Evolutionary conservation across 2,888 invertebrate species (phyloP).

Genomic region (Branchipolynoe longqiensis): DNA sequence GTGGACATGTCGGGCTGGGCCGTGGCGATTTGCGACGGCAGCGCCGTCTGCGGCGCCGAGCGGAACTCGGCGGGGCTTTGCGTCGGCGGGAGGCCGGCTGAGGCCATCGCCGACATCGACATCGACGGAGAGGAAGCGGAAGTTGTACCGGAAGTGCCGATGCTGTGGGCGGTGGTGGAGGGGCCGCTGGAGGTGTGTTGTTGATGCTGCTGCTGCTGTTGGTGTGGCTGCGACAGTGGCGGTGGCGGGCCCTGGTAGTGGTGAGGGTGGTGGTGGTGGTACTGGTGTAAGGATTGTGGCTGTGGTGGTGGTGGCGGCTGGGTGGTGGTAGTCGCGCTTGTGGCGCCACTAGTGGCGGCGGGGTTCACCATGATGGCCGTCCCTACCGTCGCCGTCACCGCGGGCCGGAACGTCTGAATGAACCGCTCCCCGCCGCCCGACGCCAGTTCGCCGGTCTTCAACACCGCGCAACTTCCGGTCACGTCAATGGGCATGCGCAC

Average conservation of each 20-base stretch:
- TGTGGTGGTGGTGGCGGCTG: not conserved
- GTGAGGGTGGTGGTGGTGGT: not conserved
- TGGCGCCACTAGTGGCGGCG: not conserved
- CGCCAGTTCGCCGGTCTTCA: not conserved
- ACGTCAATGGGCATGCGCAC: slow-evolving; percentile 45
- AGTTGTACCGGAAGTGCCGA: slow-evolving; percentile 37
- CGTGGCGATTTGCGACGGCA: not conserved
- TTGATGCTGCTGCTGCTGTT: not conserved
- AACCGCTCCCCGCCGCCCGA: not conserved
- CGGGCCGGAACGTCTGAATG: not conserved
- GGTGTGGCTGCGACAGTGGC: not conserved
- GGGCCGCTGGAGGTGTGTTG: not conserved
- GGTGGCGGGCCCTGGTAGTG: not conserved
- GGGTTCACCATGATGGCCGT: not conserved
- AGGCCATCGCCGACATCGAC: not conserved
- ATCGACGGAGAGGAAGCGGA: slow-evolving; percentile 36
- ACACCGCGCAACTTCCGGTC: slow-evolving; percentile 18
- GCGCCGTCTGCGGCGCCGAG: not conserved
- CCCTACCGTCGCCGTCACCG: not conserved
- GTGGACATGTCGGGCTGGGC: not conserved
- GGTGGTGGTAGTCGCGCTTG: not conserved
- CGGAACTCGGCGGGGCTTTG: not conserved
- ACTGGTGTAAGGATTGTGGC: not conserved
- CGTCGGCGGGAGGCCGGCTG: not conserved
- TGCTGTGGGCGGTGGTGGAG: not conserved